These are phyloP conservation scores for Girardinichthys multiradiatus DNA, from an alignment of 2,113 vertebrate genomes.

Conservation along the genomic window DNA sequence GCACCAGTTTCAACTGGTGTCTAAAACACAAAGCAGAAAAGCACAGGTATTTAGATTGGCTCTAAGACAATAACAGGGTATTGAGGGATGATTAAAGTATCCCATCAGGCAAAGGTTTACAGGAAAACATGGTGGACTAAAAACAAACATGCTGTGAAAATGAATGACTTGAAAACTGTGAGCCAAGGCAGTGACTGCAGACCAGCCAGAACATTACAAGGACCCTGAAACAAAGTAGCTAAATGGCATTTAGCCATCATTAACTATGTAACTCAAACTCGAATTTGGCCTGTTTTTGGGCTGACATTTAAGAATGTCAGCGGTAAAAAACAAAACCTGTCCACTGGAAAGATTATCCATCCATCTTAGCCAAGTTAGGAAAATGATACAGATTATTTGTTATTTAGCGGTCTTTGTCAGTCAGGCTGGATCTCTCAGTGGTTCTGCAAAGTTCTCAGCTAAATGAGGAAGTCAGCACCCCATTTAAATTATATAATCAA, in stretches of 20 bases:
- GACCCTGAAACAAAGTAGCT: not conserved
- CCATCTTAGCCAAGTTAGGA: not conserved
- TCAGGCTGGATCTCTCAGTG: too few species aligned
- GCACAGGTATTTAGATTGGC: too few species aligned
- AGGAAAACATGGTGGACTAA: not conserved
- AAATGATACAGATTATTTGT: not conserved
- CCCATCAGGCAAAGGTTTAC: too few species aligned
- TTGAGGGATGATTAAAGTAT: too few species aligned
- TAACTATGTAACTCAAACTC: not conserved
- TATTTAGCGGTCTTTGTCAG: not conserved
- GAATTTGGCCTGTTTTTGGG: not conserved
- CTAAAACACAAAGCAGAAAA: too few species aligned
- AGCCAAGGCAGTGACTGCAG: not conserved
- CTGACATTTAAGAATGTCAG: slow-evolving; percentile 5
- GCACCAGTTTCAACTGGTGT: too few species aligned
- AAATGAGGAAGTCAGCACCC: too few species aligned
- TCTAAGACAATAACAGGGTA: too few species aligned
- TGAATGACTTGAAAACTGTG: not conserved
- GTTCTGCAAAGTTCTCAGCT: too few species aligned
- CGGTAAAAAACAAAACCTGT: not conserved
- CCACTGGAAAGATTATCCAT: not conserved
- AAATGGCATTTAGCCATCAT: not conserved
- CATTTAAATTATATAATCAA: too few species aligned
- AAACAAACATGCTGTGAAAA: not conserved
- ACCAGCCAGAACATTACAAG: not conserved